Base-by-base conservation (phyloP, 2,113 vertebrate genomes). In the Lethenteron camtschaticum region DNA sequence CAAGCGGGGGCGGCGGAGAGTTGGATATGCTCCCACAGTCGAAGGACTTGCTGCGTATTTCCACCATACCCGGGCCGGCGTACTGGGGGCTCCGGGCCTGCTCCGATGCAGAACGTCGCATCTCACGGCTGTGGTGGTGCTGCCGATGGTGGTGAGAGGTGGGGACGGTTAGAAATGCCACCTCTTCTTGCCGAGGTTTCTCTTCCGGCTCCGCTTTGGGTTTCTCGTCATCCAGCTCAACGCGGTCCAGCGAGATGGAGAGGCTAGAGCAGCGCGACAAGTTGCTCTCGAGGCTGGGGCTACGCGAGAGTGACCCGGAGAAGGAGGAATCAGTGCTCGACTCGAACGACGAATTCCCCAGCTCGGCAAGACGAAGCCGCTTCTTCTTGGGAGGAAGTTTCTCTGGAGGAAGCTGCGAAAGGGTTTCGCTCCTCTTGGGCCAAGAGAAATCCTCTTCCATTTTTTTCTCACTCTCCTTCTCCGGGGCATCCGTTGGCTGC, bases 331-430 rank as follows among this genome's bases (percentile, higher is more conserved):
- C 92, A 71, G 89, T 72, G 9, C 94, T 99, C 0, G 94, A 99
- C 58, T 99, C 94, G 0, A 84, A 84, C 1, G 94, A 99, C 0
- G 94, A 97, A 13, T 91, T 85, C 12, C 96, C 90, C 72, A 97
- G 88, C 75, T 97, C 90, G 12, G 91, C 90, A 63, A 99, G 80
- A 16, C 92, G 84, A 66, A 99, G 94, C 69, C 94, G 82, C 68
- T 99, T 99, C 84, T 99, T 99, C 78, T 99, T 99, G 0, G 94
- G 94, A 1, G 94, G 94, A 68, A 99, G 85, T 71, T 99, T 99
- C 79, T 99, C 94, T 1, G 91, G 86, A 1, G 94, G 94, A 71
- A 99, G 69, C 77, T 91, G 96, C 2, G 94, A 92, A 73, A 99
- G 76, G 0, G 88, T 96, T 76, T 95, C 94, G 4, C 94, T 99